Evolutionary conservation across 2,113 vertebrate species (phyloP).

Genomic region (Prionailurus viverrinus): DNA sequence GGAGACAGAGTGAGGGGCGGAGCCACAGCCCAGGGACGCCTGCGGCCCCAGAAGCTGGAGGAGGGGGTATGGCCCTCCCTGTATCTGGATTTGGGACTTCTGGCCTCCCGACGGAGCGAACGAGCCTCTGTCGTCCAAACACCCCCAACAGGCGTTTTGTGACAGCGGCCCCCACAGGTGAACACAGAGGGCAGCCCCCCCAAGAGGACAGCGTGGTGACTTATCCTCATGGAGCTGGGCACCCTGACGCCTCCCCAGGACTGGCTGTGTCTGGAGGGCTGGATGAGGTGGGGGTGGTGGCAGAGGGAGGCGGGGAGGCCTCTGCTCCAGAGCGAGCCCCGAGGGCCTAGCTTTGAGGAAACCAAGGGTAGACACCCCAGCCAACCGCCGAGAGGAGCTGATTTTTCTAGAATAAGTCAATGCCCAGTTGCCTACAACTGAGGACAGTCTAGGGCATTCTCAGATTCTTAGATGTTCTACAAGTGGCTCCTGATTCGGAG

Average conservation of each 20-base stretch:
- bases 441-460: not conserved
- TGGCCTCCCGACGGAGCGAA: fast-evolving
- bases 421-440: not conserved
- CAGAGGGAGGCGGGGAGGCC: too few species aligned
- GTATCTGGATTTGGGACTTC: not conserved
- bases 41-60: too few species aligned
- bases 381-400: fast-evolving
- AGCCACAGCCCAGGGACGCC: not conserved
- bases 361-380: fast-evolving
- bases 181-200: not conserved
- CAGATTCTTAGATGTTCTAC: not conserved
- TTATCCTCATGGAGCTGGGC: too few species aligned
- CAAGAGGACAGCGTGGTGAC: too few species aligned
- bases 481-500: fast-evolving
- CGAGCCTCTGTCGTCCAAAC: not conserved
- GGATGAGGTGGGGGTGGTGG: fast-evolving
- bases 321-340: fast-evolving
- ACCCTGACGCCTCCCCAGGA: not conserved
- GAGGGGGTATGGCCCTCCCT: fast-evolving
- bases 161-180: too few species aligned
- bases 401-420: not conserved
- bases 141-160: not conserved
- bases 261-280: too few species aligned
- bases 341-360: not conserved
- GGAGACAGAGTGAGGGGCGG: fast-evolving